Evolutionary conservation across 2,888 invertebrate genomes (phyloP).

Genomic region (Monoplex corrugatus): DNA sequence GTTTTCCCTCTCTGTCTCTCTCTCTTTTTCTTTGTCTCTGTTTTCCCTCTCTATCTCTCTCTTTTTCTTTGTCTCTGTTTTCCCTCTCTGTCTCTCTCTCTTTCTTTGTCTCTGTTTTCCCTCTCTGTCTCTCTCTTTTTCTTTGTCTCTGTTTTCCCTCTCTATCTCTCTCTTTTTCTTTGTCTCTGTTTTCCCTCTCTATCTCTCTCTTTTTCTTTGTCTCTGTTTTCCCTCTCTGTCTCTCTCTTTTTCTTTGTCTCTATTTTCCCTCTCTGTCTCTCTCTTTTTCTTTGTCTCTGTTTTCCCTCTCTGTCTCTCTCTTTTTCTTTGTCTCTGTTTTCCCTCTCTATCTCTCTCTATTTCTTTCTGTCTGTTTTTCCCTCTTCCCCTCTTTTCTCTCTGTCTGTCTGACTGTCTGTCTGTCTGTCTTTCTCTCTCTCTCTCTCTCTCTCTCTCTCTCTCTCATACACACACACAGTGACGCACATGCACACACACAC

Average conservation of each 20-base stretch:
- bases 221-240: not conserved
- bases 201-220: too few species aligned
- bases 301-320: not conserved
- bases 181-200: too few species aligned
- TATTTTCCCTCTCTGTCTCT: not conserved
- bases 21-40: not conserved
- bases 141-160: too few species aligned
- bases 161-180: too few species aligned
- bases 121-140: too few species aligned
- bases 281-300: not conserved
- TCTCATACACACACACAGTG: not conserved
- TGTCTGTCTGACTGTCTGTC: constrained; percentile 3
- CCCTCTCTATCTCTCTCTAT: not conserved
- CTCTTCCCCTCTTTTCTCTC: not conserved
- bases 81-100: not conserved
- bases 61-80: not conserved
- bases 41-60: not conserved
- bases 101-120: too few species aligned
- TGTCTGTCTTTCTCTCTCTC: not conserved
- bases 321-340: not conserved
- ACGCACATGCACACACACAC: not conserved
- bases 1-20: not conserved
- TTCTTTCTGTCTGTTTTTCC: not conserved
- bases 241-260: not conserved
- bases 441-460: not conserved